phyloP scores from a whole-genome alignment of 2,797 vertebrate genomes.

The Hydrocynus forskahlii region DNA sequence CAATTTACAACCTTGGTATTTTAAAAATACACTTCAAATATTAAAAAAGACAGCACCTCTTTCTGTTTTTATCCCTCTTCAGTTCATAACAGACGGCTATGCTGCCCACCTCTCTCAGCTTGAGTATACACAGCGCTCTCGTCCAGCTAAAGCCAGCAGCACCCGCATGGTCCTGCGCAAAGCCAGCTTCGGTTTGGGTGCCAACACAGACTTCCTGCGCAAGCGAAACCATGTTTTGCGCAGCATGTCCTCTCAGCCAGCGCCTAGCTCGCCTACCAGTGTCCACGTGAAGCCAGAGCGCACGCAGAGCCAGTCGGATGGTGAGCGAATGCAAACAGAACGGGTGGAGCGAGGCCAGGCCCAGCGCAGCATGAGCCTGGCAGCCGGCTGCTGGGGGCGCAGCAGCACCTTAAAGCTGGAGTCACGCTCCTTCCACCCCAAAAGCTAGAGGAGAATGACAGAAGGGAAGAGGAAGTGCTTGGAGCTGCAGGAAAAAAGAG shows the following conservation, averaged over 20 bases:
- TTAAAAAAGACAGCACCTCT: not conserved
- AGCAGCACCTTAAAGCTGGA: conserved; percentile 84
- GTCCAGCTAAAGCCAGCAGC: conserved; percentile 88
- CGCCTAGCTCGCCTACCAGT: conserved; percentile 67
- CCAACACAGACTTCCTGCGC: conserved; percentile 89
- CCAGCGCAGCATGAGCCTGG: conserved; percentile 91
- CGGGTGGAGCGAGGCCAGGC: conserved; percentile 78
- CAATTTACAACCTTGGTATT: too few species aligned
- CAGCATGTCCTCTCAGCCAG: conserved; percentile 88
- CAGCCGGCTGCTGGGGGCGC: conserved; percentile 92
- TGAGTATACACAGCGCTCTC: conserved; percentile 89
- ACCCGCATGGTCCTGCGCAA: conserved; percentile 92
- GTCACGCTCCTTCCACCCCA: conserved; percentile 81
- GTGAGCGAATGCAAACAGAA: conserved; percentile 81
- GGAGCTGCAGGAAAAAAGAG: conserved; percentile 43
- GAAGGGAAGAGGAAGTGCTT: not conserved
- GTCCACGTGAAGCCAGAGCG: conserved; percentile 83
- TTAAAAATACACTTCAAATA: too few species aligned
- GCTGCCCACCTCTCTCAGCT: conserved; percentile 94
- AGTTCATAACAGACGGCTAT: conserved; percentile 89
- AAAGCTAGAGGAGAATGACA: conserved; percentile 66
- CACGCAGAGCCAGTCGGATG: conserved; percentile 85
- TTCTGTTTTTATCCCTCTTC: conserved; percentile 29
- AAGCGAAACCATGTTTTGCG: conserved; percentile 93
- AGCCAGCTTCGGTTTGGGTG: conserved; percentile 90